Percentiles rank a stretch among this genome's conserved stretches.
Evolutionary conservation across 2,888 invertebrate species (phyloP).

Genomic region (Omphaloscelis lunosa): DNA sequence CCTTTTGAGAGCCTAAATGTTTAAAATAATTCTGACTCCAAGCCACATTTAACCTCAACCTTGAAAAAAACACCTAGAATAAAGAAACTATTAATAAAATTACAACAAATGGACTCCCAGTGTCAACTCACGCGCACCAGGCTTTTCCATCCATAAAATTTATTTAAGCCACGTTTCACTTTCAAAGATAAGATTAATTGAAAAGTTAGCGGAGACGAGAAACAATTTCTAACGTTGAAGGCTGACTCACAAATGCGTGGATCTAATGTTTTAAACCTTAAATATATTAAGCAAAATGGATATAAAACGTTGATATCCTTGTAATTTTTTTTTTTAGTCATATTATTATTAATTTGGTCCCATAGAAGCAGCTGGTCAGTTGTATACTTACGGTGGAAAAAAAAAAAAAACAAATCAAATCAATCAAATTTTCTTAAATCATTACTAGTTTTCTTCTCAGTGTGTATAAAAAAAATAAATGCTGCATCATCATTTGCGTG

Average conservation of each 20-base stretch:
- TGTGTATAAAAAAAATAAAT: not conserved
- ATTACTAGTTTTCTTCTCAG: not conserved
- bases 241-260: constrained; percentile 26
- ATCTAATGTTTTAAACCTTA: constrained; percentile 2
- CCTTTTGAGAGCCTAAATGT: too few relatives aligned
- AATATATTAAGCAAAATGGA: too few relatives aligned
- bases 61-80: not conserved
- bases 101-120: not conserved
- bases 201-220: constrained; percentile 49
- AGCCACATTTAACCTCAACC: not conserved
- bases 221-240: constrained; percentile 17
- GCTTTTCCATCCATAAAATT: constrained; percentile 31
- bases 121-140: constrained; percentile 37
- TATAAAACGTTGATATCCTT: not conserved
- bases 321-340: not conserved
- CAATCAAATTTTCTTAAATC: not conserved
- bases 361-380: not conserved
- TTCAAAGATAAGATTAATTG: constrained; percentile 58
- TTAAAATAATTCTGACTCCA: too few relatives aligned
- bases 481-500: not conserved
- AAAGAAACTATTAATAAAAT: not conserved
- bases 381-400: not conserved
- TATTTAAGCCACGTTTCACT: constrained; percentile 49
- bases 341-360: not conserved
- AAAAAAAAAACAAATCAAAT: not conserved